These are phyloP conservation scores for Aelia acuminata DNA, from an alignment of 2,888 invertebrate genomes.

Conservation along the genomic window DNA sequence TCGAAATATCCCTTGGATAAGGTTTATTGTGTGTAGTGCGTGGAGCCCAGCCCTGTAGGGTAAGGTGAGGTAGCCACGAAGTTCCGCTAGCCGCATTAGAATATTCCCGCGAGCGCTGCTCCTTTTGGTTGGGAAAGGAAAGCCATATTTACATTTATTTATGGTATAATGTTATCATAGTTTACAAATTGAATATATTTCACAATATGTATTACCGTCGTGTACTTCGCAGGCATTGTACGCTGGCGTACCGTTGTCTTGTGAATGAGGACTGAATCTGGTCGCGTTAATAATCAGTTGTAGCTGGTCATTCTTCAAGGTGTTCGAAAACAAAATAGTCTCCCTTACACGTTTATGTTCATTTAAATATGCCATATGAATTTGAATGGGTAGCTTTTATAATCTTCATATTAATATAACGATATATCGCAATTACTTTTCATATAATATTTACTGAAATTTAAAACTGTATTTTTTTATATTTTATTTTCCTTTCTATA, in stretches of 20 bases:
- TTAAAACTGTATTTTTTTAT: too few species aligned
- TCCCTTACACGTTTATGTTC: too few species aligned
- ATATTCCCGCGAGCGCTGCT: background rate
- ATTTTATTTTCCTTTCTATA: too few species aligned
- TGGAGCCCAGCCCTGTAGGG: background rate
- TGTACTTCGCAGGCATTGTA: background rate
- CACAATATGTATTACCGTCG: background rate
- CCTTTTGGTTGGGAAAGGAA: background rate
- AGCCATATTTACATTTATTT: constrained; percentile 16
- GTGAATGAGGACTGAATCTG: background rate
- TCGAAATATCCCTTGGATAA: background rate
- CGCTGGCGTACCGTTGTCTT: background rate
- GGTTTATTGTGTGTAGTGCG: background rate
- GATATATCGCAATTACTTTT: too few species aligned
- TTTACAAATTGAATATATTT: constrained; percentile 35
- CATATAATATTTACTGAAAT: too few species aligned
- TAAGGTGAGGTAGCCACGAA: background rate
- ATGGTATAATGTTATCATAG: constrained; percentile 24
- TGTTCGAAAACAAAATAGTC: too few species aligned
- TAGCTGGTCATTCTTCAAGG: background rate
- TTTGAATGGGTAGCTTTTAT: too few species aligned
- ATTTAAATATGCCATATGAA: too few species aligned
- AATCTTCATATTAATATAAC: too few species aligned
- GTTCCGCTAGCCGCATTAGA: constrained; percentile 23
- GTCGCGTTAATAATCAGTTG: background rate